A percentile compares a stretch with the other conserved stretches of the same genome.
phyloP scores from a whole-genome alignment of 2,888 invertebrate species.

The Acanthacorydalis orientalis region DNA sequence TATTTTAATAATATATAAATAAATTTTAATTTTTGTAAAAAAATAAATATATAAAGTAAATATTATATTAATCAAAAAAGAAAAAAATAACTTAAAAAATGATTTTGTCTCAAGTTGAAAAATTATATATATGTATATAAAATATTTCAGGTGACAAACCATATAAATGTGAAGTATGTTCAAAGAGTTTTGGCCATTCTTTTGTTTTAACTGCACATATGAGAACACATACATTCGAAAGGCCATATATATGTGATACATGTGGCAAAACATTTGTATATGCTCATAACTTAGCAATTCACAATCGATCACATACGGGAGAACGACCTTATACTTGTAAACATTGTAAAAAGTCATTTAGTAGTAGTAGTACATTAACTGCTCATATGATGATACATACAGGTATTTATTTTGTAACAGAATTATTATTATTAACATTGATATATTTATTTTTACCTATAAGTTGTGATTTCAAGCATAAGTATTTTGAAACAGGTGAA shows the following conservation, averaged over 20 bases:
- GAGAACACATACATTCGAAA: conserved; percentile 18
- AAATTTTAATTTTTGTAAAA: no score
- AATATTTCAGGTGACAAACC: conserved; percentile 14
- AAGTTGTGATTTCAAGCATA: background rate
- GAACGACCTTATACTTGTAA: conserved; percentile 18
- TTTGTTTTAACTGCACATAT: conserved; percentile 17
- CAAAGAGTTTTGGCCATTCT: conserved; percentile 17
- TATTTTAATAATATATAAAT: no score
- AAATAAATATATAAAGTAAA: no score
- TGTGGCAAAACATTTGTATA: conserved; percentile 21
- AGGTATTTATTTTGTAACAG: conserved; percentile 3
- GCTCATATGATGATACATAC: conserved; percentile 16
- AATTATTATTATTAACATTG: background rate
- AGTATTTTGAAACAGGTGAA: conserved; percentile 11
- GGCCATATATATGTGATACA: conserved; percentile 18
- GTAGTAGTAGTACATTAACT: conserved; percentile 14
- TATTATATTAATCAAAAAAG: no score
- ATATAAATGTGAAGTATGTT: conserved; percentile 16
- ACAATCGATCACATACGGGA: conserved; percentile 18
- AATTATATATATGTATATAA: no score
- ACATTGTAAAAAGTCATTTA: conserved; percentile 16
- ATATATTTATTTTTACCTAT: background rate
- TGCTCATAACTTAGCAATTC: conserved; percentile 18
- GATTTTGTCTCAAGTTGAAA: background rate
- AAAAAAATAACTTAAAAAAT: background rate